Evolutionary conservation across 30 jellyfish, hydroid and myxozoan species (phyloP), one percentile per base, ranked within the genome.

Genomic region (Chironex yamaguchii): DNA sequence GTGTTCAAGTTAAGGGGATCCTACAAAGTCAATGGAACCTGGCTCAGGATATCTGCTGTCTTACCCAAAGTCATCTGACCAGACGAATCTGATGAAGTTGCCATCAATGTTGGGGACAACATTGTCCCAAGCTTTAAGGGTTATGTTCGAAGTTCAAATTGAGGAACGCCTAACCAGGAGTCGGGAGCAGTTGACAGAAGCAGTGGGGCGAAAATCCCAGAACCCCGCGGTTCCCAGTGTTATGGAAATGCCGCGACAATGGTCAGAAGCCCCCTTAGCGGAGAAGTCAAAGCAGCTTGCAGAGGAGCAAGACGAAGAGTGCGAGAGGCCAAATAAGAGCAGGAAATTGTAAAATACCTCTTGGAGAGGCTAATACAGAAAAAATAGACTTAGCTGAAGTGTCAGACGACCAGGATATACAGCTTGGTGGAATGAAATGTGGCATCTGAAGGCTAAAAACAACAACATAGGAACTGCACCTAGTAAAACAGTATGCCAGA

Each of bases 251-350:
- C n/a, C n/a, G n/a, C n/a, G n/a, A n/a, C n/a, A n/a, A n/a, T n/a
- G n/a, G n/a, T n/a, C n/a, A n/a, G n/a, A n/a, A 12, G 72, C 72
- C 9, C 58, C 58, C 9, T 6, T 6, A 58, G 72, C 72, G 22
- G 30, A 24, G 23, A n/a, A 58, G 30, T 6, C 30, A 12, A 4
- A 4, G 30, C 22, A 4, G 12, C 26, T 26, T 6, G 30, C 9
- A 58, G 72, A n/a, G 4, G 72, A n/a, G 58, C 17, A 11, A 0
- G 31, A 9, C 20, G 21, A n/a, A n/a, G n/a, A n/a, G n/a, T 77
- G 29, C 21, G 32, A 22, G 49, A 77, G 33, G 89, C 81, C 6
- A 65, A 52, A 77, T 67, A 77, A 52, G 89, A 77, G 36, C 12
- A 79, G 30, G 2, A 23, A 3, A 77, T 77, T 29, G 89, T 79